phyloP scores from a whole-genome alignment of 2,113 vertebrate species.

The Origma solitaria region DNA sequence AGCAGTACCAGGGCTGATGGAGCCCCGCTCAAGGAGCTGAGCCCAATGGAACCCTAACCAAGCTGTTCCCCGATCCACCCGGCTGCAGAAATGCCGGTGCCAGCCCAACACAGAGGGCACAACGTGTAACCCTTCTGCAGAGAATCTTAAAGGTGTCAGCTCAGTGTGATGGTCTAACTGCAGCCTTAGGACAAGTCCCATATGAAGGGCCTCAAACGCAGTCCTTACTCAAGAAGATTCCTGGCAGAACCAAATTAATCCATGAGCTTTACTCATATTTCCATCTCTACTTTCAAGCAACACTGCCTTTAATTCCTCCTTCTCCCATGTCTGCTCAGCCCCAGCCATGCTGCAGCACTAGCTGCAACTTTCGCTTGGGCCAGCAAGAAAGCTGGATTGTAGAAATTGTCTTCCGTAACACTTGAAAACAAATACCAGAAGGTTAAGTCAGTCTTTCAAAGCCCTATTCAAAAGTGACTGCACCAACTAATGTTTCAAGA shows the following conservation, averaged over 20 bases:
- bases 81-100: neutral
- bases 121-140: neutral
- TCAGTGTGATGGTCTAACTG: neutral
- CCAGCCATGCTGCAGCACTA: neutral
- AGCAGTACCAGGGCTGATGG: neutral
- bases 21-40: neutral
- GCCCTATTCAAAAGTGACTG: neutral
- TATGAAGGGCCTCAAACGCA: neutral
- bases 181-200: neutral
- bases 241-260: neutral
- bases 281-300: neutral
- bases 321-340: rapidly evolving
- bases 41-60: rapidly evolving
- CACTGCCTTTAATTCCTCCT: neutral
- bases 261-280: neutral
- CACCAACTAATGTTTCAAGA: neutral
- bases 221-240: neutral
- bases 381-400: neutral
- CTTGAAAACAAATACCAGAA: neutral
- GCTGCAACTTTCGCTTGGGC: neutral
- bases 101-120: neutral
- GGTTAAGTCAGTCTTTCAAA: neutral
- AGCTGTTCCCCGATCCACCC: neutral
- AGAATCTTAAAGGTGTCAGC: neutral
- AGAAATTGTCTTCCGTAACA: neutral